Base-by-base conservation (phyloP, 2,113 vertebrate genomes). In the Osmerus mordax region DNA sequence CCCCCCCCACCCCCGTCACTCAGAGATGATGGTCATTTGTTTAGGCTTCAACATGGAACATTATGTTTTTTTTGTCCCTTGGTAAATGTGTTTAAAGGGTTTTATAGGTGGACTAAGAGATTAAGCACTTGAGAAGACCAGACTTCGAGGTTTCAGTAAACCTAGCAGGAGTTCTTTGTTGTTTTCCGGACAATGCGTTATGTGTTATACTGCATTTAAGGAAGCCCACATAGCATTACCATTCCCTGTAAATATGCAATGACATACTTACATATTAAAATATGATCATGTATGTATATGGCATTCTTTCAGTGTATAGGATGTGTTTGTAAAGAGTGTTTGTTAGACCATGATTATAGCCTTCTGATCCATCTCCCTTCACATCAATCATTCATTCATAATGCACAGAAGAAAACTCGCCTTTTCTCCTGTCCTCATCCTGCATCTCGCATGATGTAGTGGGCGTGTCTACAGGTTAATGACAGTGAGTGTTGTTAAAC, bases 401-500 rank as follows among this genome's bases (percentile, higher is more conserved):
- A 87, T 89, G 88, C 82, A 60, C 13, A 78, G 80, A 81, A 81
- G 87, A 88, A 89, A 90, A 90, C 83, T 86, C 92, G 87, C 87
- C 87, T 87, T 89, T 90, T 3, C 25, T 28, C 25, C 25, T 28
- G 3, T 87, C 90, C 87, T 90, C 89, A 85, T 90, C 71, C 84
- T 87, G 88, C 90, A 87, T 87, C 72, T 89, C 92, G 87, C 89
- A 87, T 89, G 91, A 92, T 93, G 89, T 84, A 86, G 87, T 86
- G 89, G 93, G 91, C 90, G 90, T 88, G 87, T 89, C 84, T 88
- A 85, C 84, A 90, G 79, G 78, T 91, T 92, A 94, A 94, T 93
- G 92, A 94, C 89, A 93, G n/a, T n/a, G 91, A 93, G 91, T 85
- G 89, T 21, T 94, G 93, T 93, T 94, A 93, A 93, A 93, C 93